phyloP scores from a whole-genome alignment of 2,113 vertebrate genomes.

The Choloepus hoffmanni region DNA sequence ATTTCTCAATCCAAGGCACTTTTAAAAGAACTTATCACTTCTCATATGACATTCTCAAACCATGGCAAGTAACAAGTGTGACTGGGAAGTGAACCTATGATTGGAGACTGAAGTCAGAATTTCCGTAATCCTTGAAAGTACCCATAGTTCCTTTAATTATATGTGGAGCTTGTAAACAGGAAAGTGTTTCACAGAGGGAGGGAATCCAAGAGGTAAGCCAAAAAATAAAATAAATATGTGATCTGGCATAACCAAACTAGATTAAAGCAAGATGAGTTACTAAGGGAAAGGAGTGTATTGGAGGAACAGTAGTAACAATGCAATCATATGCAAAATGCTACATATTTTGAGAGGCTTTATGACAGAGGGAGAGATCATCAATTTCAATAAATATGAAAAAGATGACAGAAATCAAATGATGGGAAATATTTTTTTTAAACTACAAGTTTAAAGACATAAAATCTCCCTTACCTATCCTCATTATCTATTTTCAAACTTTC shows the following conservation, averaged over 20 bases:
- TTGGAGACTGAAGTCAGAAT: conserved; percentile 74
- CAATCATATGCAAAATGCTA: conserved; percentile 60
- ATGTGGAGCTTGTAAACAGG: conserved; percentile 70
- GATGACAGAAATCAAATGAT: conserved; percentile 11
- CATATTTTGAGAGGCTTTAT: conserved; percentile 62
- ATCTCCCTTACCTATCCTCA: conserved; percentile 13
- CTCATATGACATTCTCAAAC: conserved; percentile 71
- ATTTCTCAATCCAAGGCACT: conserved; percentile 50
- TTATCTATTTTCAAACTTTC: conserved; percentile 51
- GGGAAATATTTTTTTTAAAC: conserved; percentile 49
- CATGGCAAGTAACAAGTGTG: conserved; percentile 70
- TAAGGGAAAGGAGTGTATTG: conserved; percentile 32
- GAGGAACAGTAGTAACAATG: conserved; percentile 46
- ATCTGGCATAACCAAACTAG: conserved; percentile 43
- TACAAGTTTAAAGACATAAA: neutral
- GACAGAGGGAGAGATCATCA: neutral
- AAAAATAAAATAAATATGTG: conserved; percentile 73
- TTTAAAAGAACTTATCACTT: conserved; percentile 50
- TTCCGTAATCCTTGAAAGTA: conserved; percentile 79
- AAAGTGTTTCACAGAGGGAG: conserved; percentile 78
- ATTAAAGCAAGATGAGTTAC: conserved; percentile 54
- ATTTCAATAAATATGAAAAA: conserved; percentile 67
- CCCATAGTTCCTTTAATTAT: conserved; percentile 79
- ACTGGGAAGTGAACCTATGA: conserved; percentile 75
- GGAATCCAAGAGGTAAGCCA: conserved; percentile 71